Evolutionary conservation across 2,113 vertebrate genomes (phyloP).

Genomic region (Laticauda laticaudata): DNA sequence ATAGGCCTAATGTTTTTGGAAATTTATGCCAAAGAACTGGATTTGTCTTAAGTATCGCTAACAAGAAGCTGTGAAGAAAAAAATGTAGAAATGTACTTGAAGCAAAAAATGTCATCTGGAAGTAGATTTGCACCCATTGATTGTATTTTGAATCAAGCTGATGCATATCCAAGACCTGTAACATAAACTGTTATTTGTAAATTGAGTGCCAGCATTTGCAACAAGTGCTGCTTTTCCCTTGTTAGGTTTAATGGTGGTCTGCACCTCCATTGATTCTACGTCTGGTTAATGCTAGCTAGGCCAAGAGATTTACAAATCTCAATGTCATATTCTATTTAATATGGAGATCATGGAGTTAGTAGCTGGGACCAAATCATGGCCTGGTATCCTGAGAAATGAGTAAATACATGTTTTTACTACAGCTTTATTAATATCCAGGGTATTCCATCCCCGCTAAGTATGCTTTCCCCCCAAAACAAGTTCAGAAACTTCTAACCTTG

Average conservation of each 20-base stretch:
- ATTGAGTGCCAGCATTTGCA: not conserved
- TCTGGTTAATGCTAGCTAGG: not conserved
- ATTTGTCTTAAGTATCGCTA: slow-evolving; percentile 9
- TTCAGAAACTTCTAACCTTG: not conserved
- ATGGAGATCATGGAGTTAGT: not conserved
- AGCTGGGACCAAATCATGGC: not conserved
- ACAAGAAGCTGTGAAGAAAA: slow-evolving; percentile 14
- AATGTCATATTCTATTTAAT: not conserved
- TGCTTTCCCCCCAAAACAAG: not conserved
- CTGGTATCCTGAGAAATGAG: not conserved
- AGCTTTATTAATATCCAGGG: not conserved
- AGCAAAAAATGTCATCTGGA: slow-evolving; percentile 39
- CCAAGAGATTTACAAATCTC: not conserved
- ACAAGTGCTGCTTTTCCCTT: not conserved
- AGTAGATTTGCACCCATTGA: not conserved
- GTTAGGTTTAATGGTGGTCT: not conserved
- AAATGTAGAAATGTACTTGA: slow-evolving; percentile 28
- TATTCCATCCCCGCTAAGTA: not conserved
- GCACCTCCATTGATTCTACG: not conserved
- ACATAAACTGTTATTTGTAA: not conserved
- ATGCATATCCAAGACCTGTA: not conserved
- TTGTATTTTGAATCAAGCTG: not conserved
- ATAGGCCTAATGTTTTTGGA: slow-evolving; percentile 29
- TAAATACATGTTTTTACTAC: not conserved
- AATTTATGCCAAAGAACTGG: slow-evolving; percentile 2